Evolutionary conservation across 2,888 invertebrate genomes (phyloP).

Genomic region (Amphipoea oculea): DNA sequence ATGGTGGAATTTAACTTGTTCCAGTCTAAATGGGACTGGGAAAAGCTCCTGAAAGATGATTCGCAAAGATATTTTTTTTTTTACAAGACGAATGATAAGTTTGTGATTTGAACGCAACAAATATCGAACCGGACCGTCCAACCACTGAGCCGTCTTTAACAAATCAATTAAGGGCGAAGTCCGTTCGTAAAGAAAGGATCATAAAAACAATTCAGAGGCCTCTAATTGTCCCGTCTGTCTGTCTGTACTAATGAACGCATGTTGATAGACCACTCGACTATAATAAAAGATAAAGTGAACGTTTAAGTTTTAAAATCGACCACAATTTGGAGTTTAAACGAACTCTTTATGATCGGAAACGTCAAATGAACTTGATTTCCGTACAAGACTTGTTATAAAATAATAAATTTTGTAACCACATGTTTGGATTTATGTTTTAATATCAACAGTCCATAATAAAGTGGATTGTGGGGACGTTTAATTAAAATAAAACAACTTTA

Average conservation of each 20-base stretch:
- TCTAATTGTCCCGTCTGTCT: constrained; percentile 74
- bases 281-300: constrained; percentile 64
- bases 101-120: constrained; percentile 1
- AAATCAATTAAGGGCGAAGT: constrained; percentile 72
- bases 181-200: constrained; percentile 70
- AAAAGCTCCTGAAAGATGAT: background rate
- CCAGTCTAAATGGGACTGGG: too few relatives aligned
- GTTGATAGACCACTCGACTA: constrained; percentile 65
- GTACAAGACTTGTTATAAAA: constrained; percentile 50
- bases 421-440: constrained; percentile 40
- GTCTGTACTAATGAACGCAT: constrained; percentile 75
- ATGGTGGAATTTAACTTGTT: background rate
- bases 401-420: constrained; percentile 50
- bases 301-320: constrained; percentile 62
- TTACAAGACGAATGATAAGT: background rate
- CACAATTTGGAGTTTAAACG: constrained; percentile 45
- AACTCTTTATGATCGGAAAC: constrained; percentile 59
- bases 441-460: constrained; percentile 14
- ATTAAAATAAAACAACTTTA: constrained; percentile 27
- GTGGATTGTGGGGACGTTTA: constrained; percentile 27
- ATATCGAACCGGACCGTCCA: constrained; percentile 12
- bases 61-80: background rate
- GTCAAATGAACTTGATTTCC: constrained; percentile 51
- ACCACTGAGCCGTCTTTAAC: constrained; percentile 41
- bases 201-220: constrained; percentile 74